phyloP scores from a whole-genome alignment of 2,888 invertebrate genomes.

The Tiliacea aurago region DNA sequence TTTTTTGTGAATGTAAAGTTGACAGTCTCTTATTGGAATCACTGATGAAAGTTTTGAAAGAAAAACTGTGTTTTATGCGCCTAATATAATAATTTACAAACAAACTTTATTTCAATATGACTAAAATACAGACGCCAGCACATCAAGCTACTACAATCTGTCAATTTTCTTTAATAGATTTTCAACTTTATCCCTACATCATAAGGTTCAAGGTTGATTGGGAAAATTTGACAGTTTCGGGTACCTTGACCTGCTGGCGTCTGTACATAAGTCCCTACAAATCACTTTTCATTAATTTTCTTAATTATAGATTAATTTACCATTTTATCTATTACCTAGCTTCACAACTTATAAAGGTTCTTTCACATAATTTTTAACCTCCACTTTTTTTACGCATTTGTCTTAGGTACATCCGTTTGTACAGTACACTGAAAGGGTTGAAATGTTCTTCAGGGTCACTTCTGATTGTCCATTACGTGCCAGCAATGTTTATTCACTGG shows the following conservation, averaged over 20 bases:
- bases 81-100: neutral
- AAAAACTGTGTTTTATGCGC: neutral
- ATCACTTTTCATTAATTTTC: slow-evolving; percentile 2
- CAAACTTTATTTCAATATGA: slow-evolving; percentile 3
- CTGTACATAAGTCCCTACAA: too few relatives aligned
- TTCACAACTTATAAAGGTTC: neutral
- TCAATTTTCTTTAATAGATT: too few relatives aligned
- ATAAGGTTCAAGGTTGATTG: too few relatives aligned
- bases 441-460: slow-evolving; percentile 10
- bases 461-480: neutral
- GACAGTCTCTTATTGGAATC: neutral
- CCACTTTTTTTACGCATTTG: slow-evolving; percentile 1
- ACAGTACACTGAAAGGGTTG: neutral
- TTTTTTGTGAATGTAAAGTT: slow-evolving; percentile 14
- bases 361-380: neutral
- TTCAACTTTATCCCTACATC: too few relatives aligned
- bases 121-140: too few relatives aligned
- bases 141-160: too few relatives aligned
- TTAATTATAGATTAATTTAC: slow-evolving; percentile 7
- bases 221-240: too few relatives aligned
- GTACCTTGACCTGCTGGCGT: too few relatives aligned
- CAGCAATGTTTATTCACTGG: slow-evolving; percentile 34
- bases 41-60: slow-evolving; percentile 8
- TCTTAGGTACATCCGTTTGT: neutral
- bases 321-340: neutral